A percentile compares a stretch with the other conserved stretches of the same genome.
These are phyloP conservation scores for Chrosomus eos DNA, from an alignment of 2,797 vertebrate genomes.

Conservation along the genomic window DNA sequence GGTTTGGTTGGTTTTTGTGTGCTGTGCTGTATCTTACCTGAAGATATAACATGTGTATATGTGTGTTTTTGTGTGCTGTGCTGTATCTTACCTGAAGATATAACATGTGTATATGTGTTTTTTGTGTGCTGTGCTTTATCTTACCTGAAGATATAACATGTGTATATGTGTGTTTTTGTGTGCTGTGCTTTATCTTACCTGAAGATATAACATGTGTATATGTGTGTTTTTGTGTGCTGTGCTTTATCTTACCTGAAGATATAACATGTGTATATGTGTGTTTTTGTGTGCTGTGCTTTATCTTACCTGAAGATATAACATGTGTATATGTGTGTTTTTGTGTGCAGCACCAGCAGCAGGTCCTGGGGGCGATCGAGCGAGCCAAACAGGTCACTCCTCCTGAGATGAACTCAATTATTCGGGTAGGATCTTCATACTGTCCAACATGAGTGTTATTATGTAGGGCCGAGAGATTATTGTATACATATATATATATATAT, in stretches of 20 bases:
- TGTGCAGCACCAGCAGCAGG: constrained; percentile 96
- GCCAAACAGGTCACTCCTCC: constrained; percentile 98
- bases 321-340: constrained; percentile 48
- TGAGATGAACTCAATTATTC: constrained; percentile 98
- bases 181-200: constrained; percentile 10
- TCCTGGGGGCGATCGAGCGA: constrained; percentile 94
- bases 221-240: constrained; percentile 22
- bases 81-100: background rate
- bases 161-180: constrained; percentile 39
- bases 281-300: constrained; percentile 4
- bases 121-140: constrained; percentile 1
- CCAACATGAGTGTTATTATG: background rate
- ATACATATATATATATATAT: too few species aligned
- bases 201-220: constrained; percentile 29
- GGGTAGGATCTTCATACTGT: constrained; percentile 77
- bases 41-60: constrained; percentile 35
- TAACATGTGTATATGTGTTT: constrained; percentile 39
- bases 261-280: constrained; percentile 40
- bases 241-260: background rate
- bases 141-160: constrained; percentile 8
- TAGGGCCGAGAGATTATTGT: background rate
- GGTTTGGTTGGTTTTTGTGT: background rate
- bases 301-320: background rate
- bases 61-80: constrained; percentile 55
- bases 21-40: constrained; percentile 4